Evolutionary conservation across 2,888 invertebrate species (phyloP), one percentile per base, ranked within the genome.

Genomic region (Chalcis sispes): DNA sequence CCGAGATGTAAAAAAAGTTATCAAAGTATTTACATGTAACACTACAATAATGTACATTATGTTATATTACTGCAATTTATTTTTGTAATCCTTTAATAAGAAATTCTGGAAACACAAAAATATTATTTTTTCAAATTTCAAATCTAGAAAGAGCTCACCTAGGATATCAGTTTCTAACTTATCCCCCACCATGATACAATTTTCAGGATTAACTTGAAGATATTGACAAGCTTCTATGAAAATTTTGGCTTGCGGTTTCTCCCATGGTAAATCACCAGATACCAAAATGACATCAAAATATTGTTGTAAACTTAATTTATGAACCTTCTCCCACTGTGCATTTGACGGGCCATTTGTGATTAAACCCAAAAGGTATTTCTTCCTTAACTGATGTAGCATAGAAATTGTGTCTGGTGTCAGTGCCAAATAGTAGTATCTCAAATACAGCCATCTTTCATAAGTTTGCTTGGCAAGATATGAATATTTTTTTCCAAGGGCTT

Each of bases 241-340:
- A 89, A 96, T 96, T 86, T 93, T 92, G 80, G 93, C 92, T 86
- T 95, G 92, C 0, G 96, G 96, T 89, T 96, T 96, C 90, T 96
- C 96, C 94, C 95, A 95, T 2, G 94, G 94, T 83, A 95, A 90
- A 89, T 96, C 96, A 20, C 95, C 95, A 61, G 95, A 95, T 52
- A 96, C 95, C 83, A 95, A 90, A 85, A 95, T 92, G 83, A 94
- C 92, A 89, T 95, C 95, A 89, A 96, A 96, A 89, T 93, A 93
- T 83, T 92, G 91, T 81, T 92, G 91, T 56, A 95, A 90, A 67
- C 92, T 91, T 80, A 95, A 90, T 80, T 92, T 92, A 77, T 92
- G 91, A 79, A 96, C 91, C 90, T 96, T 96, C 90, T 96, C 96
- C 95, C 96, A 96, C 89, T 96, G 96, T 42, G 95, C 94, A 79